Percentiles rank a stretch among this genome's conserved stretches.
phyloP scores from a whole-genome alignment of 2,888 invertebrate species.

The Temnothorax unifasciatus region DNA sequence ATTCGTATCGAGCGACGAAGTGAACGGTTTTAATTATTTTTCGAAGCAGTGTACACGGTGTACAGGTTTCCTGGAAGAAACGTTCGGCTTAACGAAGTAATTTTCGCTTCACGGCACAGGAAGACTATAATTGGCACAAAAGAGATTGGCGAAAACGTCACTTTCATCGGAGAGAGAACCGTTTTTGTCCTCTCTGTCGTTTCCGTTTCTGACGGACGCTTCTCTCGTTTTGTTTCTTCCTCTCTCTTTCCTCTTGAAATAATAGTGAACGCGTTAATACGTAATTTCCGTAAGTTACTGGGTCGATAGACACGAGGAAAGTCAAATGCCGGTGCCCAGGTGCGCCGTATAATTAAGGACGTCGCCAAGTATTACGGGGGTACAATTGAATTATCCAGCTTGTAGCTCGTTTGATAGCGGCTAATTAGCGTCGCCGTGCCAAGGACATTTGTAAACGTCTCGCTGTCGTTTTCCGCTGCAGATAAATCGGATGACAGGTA shows the following conservation, averaged over 20 bases:
- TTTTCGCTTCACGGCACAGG: conserved; percentile 66
- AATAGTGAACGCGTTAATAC: conserved; percentile 64
- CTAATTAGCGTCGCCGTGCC: conserved; percentile 51
- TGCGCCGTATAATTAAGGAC: conserved; percentile 55
- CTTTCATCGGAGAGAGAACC: conserved; percentile 55
- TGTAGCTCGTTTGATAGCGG: conserved; percentile 51
- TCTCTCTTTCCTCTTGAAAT: conserved; percentile 43
- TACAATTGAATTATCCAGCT: conserved; percentile 53
- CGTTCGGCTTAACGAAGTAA: conserved; percentile 72
- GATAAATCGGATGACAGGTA: conserved; percentile 53
- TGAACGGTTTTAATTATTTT: conserved; percentile 70
- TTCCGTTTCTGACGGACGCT: conserved; percentile 15
- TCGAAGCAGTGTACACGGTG: conserved; percentile 43
- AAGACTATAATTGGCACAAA: conserved; percentile 70
- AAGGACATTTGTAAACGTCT: conserved; percentile 49
- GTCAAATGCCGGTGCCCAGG: conserved; percentile 43
- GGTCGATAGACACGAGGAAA: conserved; percentile 49
- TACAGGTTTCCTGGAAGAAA: conserved; percentile 62
- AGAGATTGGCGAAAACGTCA: conserved; percentile 65
- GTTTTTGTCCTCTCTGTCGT: conserved; percentile 52
- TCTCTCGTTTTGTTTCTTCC: conserved; percentile 19
- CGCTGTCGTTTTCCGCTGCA: conserved; percentile 25
- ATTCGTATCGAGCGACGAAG: conserved; percentile 41
- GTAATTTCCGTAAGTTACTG: conserved; percentile 64
- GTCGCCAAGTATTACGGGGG: conserved; percentile 46